These are phyloP conservation scores for Platygyra sinensis DNA, from an alignment of 64 coral and sea anemone genomes.

Conservation along the genomic window DNA sequence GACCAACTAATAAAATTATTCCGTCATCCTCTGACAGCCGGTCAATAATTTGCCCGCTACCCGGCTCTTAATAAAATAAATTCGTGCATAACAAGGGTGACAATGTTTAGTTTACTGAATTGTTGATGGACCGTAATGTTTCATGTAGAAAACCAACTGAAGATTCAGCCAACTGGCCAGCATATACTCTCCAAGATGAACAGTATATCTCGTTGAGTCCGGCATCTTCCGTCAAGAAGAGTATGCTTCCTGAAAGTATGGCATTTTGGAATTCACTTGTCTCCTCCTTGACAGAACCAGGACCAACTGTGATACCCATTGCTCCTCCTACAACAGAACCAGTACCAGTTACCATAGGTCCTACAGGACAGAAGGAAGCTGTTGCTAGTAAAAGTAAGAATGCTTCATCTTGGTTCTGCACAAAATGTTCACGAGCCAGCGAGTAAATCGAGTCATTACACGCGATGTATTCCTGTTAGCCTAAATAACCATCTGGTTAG, in stretches of 20 bases:
- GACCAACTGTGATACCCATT: background rate
- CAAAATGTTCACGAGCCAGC: no score
- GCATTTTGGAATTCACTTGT: conserved; percentile 66
- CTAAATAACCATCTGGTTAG: no score
- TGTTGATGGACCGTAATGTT: background rate
- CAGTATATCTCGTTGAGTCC: conserved; percentile 64
- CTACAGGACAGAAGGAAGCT: background rate
- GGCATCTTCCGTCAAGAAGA: conserved; percentile 5
- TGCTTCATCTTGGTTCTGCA: background rate
- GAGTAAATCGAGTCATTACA: no score
- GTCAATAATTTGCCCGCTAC: no score
- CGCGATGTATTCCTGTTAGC: no score
- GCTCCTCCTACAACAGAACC: background rate
- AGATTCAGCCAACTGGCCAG: conserved; percentile 21
- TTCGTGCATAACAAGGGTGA: no score
- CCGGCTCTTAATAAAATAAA: no score
- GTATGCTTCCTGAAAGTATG: conserved; percentile 64
- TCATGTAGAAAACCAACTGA: conserved; percentile 31
- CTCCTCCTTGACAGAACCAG: background rate
- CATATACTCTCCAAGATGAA: conserved; percentile 22
- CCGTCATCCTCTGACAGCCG: no score
- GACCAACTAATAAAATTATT: no score
- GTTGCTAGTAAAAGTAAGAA: conserved; percentile 18
- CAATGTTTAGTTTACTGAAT: background rate
- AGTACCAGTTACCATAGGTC: background rate